Evolutionary conservation across 2,113 vertebrate genomes (phyloP).

Genomic region (Alectura lathami): DNA sequence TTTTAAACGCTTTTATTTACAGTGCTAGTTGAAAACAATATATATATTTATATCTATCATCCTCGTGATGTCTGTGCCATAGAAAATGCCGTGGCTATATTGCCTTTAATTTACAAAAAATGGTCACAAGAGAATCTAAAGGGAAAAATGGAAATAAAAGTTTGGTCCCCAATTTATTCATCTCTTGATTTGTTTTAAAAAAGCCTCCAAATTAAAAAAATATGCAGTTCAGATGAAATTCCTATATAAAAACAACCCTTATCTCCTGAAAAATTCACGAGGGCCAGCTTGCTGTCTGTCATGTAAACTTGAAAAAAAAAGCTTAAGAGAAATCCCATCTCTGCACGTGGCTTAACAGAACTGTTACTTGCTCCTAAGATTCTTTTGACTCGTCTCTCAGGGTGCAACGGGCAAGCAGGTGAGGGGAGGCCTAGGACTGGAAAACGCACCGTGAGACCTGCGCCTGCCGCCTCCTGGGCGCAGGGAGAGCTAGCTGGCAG

Average conservation of each 20-base stretch:
- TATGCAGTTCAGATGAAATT: slow-evolving; percentile 55
- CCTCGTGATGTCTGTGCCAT: slow-evolving; percentile 71
- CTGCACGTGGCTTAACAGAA: background rate
- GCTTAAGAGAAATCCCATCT: slow-evolving; percentile 52
- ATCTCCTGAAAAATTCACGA: slow-evolving; percentile 46
- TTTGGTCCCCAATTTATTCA: slow-evolving; percentile 71
- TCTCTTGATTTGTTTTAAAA: slow-evolving; percentile 51
- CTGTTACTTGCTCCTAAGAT: slow-evolving; percentile 36
- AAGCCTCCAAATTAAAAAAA: slow-evolving; percentile 64
- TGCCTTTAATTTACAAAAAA: slow-evolving; percentile 74
- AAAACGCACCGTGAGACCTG: background rate
- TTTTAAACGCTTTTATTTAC: slow-evolving; percentile 77
- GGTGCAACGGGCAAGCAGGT: background rate
- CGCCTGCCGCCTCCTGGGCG: background rate
- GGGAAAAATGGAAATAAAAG: slow-evolving; percentile 56
- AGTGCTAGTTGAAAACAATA: slow-evolving; percentile 76
- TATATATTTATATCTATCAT: slow-evolving; percentile 76
- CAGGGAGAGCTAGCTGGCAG: slow-evolving; percentile 1
- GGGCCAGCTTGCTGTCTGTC: slow-evolving; percentile 55
- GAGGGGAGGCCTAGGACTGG: background rate
- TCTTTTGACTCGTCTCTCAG: slow-evolving; percentile 5
- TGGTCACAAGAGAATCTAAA: slow-evolving; percentile 61
- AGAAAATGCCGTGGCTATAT: slow-evolving; percentile 71
- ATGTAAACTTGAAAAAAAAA: slow-evolving; percentile 53
- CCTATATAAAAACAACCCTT: slow-evolving; percentile 66